Evolutionary conservation across 2,888 invertebrate species (phyloP).

Genomic region (Pantelozetes paolii): DNA sequence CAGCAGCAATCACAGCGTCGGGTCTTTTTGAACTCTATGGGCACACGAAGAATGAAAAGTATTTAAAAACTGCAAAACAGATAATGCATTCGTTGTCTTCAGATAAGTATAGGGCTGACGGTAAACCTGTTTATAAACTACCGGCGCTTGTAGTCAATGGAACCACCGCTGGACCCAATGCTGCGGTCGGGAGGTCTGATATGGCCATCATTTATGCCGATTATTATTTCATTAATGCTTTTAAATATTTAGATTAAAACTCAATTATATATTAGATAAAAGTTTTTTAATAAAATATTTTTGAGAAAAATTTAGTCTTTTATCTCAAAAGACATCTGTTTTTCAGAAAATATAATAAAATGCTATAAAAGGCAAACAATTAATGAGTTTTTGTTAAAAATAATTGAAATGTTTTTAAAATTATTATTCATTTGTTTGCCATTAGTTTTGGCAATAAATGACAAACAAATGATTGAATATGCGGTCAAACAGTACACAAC

Average conservation of each 20-base stretch:
- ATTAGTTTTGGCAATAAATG: not conserved
- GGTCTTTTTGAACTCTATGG: slow-evolving; percentile 29
- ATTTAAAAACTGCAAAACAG: not conserved
- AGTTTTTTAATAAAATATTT: too few species aligned
- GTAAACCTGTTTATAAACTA: slow-evolving; percentile 20
- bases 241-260: slow-evolving; percentile 9
- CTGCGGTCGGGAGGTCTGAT: not conserved
- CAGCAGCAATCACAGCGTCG: slow-evolving; percentile 6
- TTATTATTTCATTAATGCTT: slow-evolving; percentile 19
- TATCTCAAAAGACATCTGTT: too few species aligned
- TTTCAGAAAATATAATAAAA: too few species aligned
- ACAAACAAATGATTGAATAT: not conserved
- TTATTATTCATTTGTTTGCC: not conserved
- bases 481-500: slow-evolving; percentile 8
- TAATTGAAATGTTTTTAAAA: slow-evolving; percentile 7
- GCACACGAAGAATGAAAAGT: slow-evolving; percentile 11
- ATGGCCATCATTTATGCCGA: slow-evolving; percentile 15
- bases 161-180: not conserved
- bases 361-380: too few species aligned
- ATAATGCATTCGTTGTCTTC: slow-evolving; percentile 25
- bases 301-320: too few species aligned
- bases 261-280: too few species aligned
- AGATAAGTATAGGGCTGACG: slow-evolving; percentile 9
- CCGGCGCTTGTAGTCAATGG: slow-evolving; percentile 28
- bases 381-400: too few species aligned